These are phyloP conservation scores for Platichthys stellatus DNA, from an alignment of 2,113 vertebrate species.

Conservation along the genomic window DNA sequence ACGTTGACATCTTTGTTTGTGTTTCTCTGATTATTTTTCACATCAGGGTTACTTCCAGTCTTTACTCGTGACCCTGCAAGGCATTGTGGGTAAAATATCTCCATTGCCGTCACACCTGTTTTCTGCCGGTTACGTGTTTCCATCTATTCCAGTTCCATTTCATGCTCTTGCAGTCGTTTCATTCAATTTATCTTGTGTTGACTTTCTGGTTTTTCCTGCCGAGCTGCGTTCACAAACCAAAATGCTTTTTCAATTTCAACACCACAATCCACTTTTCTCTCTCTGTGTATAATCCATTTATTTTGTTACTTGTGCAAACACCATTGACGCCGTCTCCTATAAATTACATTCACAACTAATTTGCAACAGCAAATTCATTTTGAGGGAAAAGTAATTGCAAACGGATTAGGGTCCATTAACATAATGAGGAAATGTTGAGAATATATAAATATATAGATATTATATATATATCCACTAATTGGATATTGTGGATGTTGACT, in stretches of 20 bases:
- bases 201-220: not conserved
- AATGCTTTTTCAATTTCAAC: slow-evolving; percentile 7
- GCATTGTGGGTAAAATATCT: slow-evolving; percentile 22
- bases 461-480: too few species aligned
- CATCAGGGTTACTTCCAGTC: not conserved
- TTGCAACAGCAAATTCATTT: not conserved
- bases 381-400: slow-evolving; percentile 7
- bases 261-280: not conserved
- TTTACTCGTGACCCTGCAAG: not conserved
- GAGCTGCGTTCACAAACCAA: not conserved
- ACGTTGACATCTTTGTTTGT: too few species aligned
- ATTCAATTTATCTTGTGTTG: not conserved
- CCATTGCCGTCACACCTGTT: not conserved
- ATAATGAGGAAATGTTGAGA: not conserved
- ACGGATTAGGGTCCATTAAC: not conserved
- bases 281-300: not conserved
- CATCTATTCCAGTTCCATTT: slow-evolving; percentile 15
- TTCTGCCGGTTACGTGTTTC: not conserved
- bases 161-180: slow-evolving; percentile 7
- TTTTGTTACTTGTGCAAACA: not conserved
- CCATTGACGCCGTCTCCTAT: not conserved
- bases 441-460: not conserved
- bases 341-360: slow-evolving; percentile 4
- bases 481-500: too few species aligned
- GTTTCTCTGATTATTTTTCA: too few species aligned